Evolutionary conservation across 2,888 invertebrate species (phyloP), one percentile per base, ranked within the genome.

Genomic region (Pardosa pseudoannulata): DNA sequence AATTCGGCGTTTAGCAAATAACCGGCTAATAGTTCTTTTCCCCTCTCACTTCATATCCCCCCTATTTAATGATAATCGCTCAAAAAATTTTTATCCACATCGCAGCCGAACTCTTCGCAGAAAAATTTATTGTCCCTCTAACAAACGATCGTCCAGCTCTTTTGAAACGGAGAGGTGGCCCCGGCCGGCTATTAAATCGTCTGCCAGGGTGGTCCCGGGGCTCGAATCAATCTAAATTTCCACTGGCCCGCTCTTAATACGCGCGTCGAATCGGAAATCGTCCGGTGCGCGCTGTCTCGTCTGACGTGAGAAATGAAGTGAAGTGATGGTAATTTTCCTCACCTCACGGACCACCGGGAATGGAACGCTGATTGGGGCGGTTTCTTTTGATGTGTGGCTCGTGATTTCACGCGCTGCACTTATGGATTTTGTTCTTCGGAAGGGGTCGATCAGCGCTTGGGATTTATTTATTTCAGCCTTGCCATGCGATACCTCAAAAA

Each of bases 221-320:
- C 27, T 27, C 64, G 75, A 76, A 83, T 83, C 82, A 76, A 83
- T 83, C 82, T 83, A 83, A 83, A 83, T 83, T 83, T 82, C 56
- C 23, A 27, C 39, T 41, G 41, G 41, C 68, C n/a, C 41, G 70
- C 76, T 36, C 36, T 56, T 83, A 83, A 83, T 83, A 71, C 29
- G 71, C 82, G 76, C 16, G 50, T 71, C 82, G 82, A 83, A 83
- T 83, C 71, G 76, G 39, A 83, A 83, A 83, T 83, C 78, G 56
- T 23, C 56, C 56, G 11, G 56, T 56, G 56, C 56, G 19, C 56
- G 56, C 56, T 23, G 19, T 56, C 56, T 56, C 23, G 64, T 71
- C 36, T 79, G 79, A 79, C 71, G 71, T 64, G 71, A 64, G 65
- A 65, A 65, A 65, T 65, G 65, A 41, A 62, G 64, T 16, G 78